These are phyloP conservation scores for Himalopsyche anomala DNA, from an alignment of 2,888 invertebrate genomes.

Conservation along the genomic window DNA sequence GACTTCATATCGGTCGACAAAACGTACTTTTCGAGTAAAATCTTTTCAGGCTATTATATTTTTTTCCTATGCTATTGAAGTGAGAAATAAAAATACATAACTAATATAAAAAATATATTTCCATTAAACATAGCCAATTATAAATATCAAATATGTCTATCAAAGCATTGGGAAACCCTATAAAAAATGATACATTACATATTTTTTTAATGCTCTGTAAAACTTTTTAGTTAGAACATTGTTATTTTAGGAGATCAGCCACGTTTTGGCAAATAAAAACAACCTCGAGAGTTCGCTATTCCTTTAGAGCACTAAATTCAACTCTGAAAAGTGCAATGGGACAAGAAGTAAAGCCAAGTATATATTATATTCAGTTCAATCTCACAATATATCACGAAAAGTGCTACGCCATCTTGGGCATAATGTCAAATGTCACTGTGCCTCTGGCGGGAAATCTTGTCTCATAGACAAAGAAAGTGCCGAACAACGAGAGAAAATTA, in stretches of 20 bases:
- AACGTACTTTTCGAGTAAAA: too few species aligned
- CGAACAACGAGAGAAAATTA: constrained; percentile 2
- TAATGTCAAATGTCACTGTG: constrained; percentile 38
- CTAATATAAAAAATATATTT: too few species aligned
- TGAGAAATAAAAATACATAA: too few species aligned
- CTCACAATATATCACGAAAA: constrained; percentile 38
- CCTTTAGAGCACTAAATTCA: constrained; percentile 38
- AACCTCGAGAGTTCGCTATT: constrained; percentile 33
- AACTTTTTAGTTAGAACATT: not conserved
- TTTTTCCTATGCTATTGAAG: too few species aligned
- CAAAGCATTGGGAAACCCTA: too few species aligned
- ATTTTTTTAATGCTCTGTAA: too few species aligned
- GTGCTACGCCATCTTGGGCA: constrained; percentile 38
- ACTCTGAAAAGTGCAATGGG: constrained; percentile 24
- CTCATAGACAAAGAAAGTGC: constrained; percentile 32
- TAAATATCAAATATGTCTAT: too few species aligned
- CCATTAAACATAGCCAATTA: too few species aligned
- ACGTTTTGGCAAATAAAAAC: constrained; percentile 36
- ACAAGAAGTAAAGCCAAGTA: constrained; percentile 34
- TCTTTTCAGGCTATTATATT: too few species aligned
- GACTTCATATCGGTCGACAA: too few species aligned
- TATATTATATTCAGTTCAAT: constrained; percentile 31
- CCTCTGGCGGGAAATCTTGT: constrained; percentile 8
- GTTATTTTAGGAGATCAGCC: not conserved
- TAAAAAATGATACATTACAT: too few species aligned